A percentile compares a stretch with the other conserved stretches of the same genome.
Evolutionary conservation across 2,113 vertebrate genomes (phyloP).

Genomic region (Lasiurus borealis): DNA sequence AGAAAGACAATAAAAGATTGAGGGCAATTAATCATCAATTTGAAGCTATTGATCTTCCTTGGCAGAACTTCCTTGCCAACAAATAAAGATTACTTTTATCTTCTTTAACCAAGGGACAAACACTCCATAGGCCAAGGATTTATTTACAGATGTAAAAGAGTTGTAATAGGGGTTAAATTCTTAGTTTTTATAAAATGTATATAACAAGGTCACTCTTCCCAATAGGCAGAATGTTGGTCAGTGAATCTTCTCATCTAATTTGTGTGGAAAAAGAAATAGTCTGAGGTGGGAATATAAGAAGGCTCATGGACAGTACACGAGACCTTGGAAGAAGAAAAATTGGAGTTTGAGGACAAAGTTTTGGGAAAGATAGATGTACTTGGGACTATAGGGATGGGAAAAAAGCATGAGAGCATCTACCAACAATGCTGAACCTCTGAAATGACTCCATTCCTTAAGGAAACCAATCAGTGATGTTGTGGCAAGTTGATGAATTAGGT

Average conservation of each 20-base stretch:
- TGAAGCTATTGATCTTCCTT: neutral
- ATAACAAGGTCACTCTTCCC: neutral
- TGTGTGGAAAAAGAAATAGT: neutral
- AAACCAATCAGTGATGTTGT: neutral
- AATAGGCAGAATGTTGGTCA: neutral
- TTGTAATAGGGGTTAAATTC: neutral
- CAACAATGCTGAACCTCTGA: neutral
- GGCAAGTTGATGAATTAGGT: neutral
- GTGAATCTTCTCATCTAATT: neutral
- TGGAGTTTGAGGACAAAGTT: neutral
- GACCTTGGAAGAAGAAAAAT: neutral
- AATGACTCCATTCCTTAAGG: neutral
- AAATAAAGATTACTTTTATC: neutral
- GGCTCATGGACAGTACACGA: neutral
- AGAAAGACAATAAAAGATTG: neutral
- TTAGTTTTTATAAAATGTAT: neutral
- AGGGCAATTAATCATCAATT: neutral
- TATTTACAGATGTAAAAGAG: neutral
- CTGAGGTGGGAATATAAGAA: neutral
- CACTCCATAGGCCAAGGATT: neutral
- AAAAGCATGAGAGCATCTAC: neutral
- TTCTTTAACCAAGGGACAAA: neutral
- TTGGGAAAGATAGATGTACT: neutral
- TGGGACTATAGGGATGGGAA: neutral
- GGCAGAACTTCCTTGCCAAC: neutral